A percentile compares a stretch with the other conserved stretches of the same genome.
phyloP scores from a whole-genome alignment of 1,140 invertebrate genomes.

The Ridgeia piscesae region DNA sequence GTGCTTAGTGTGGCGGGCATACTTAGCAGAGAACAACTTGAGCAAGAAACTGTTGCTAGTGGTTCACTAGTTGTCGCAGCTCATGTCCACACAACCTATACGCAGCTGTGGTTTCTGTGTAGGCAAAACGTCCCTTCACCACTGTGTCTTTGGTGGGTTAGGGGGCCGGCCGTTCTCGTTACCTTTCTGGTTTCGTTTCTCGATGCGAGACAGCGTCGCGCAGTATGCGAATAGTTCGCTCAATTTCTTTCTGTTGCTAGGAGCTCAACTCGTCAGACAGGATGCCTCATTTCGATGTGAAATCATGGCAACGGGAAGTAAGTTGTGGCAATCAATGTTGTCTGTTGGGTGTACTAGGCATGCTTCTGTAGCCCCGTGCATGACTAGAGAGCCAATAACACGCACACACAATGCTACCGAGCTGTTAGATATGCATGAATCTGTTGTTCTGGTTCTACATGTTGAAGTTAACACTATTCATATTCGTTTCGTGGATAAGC shows the following conservation, averaged over 20 bases:
- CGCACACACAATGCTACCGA: neutral
- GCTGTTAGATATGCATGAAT: neutral
- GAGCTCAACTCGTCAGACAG: slow-evolving; percentile 1
- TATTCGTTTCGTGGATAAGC: neutral
- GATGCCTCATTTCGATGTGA: slow-evolving; percentile 26
- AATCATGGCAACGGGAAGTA: slow-evolving; percentile 27
- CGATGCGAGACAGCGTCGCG: neutral
- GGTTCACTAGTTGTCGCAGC: neutral
- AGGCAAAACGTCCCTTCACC: neutral
- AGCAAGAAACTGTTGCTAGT: neutral
- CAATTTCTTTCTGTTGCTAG: slow-evolving; percentile 5
- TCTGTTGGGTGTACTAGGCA: slow-evolving; percentile 11
- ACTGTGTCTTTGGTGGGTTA: neutral
- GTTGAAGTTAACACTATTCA: neutral
- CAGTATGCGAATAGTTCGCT: neutral
- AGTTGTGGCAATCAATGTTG: slow-evolving; percentile 28
- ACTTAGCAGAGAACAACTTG: neutral
- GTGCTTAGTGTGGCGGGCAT: neutral
- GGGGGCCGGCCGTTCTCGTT: neutral
- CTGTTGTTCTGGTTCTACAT: neutral
- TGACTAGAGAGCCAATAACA: slow-evolving; percentile 1
- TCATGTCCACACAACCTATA: neutral
- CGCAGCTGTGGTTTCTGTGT: neutral
- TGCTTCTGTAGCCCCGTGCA: neutral
- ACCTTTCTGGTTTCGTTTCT: neutral